Conservation (phyloP, 2,888 invertebrate genomes). For the Palloptera scutellata region DNA sequence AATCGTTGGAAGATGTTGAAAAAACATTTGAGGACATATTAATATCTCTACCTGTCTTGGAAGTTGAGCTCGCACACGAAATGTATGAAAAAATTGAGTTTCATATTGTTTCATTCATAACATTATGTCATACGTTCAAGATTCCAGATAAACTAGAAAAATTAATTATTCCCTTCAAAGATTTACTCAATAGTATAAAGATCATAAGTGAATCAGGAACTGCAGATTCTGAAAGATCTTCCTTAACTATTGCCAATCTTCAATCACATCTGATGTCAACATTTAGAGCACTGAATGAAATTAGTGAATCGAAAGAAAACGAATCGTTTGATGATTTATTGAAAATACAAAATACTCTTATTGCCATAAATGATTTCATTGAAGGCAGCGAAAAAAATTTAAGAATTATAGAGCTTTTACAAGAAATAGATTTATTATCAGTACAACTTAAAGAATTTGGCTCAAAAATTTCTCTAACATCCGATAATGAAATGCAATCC, state of each 20-base stretch:
- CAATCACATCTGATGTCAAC: constrained; percentile 57
- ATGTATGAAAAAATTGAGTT: constrained; percentile 59
- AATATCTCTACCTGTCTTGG: constrained; percentile 58
- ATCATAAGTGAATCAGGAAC: constrained; percentile 45
- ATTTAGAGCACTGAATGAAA: constrained; percentile 55
- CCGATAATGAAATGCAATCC: not conserved
- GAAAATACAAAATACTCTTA: constrained; percentile 50
- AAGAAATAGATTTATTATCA: constrained; percentile 56
- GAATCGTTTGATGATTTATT: constrained; percentile 46
- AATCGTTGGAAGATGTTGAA: constrained; percentile 58
- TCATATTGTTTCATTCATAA: constrained; percentile 47
- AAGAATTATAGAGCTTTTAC: constrained; percentile 58
- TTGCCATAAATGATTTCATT: constrained; percentile 57
- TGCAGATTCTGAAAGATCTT: constrained; percentile 56
- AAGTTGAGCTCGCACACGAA: constrained; percentile 64
- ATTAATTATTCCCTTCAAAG: constrained; percentile 44
- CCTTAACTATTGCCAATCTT: constrained; percentile 50
- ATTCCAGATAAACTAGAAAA: constrained; percentile 32
- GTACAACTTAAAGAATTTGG: constrained; percentile 47
- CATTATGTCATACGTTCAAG: constrained; percentile 28
- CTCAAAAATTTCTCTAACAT: no score
- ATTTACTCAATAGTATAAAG: constrained; percentile 46
- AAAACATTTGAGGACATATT: constrained; percentile 60
- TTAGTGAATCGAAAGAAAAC: constrained; percentile 46
- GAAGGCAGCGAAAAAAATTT: constrained; percentile 54